Evolutionary conservation across 2,797 vertebrate species (phyloP).

Genomic region (Alosa sapidissima): DNA sequence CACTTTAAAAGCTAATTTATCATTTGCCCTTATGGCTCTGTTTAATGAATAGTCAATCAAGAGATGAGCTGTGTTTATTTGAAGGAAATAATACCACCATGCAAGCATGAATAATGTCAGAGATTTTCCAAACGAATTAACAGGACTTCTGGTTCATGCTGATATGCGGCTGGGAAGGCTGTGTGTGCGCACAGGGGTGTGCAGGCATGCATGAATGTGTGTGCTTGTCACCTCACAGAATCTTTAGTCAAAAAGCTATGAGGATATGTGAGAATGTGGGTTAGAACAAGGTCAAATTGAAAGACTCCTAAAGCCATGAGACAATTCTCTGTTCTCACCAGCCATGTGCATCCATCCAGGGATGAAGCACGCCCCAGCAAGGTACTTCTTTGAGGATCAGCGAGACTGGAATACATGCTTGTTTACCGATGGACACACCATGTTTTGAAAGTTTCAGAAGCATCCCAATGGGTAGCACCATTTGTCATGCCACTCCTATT

Average conservation of each 20-base stretch:
- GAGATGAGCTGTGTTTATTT: conserved; percentile 29
- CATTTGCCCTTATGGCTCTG: not conserved
- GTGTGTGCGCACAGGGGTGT: not conserved
- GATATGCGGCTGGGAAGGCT: not conserved
- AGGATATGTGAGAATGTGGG: conserved; percentile 17
- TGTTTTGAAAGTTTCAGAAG: not conserved
- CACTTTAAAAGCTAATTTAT: conserved; percentile 4
- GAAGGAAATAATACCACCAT: not conserved
- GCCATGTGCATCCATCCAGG: not conserved
- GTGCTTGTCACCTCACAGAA: not conserved
- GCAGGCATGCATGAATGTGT: conserved; percentile 8
- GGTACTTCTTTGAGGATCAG: not conserved
- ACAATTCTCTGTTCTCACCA: not conserved
- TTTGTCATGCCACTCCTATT: not conserved
- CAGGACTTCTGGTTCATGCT: conserved; percentile 19
- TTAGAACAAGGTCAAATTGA: not conserved
- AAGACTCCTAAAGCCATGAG: not conserved
- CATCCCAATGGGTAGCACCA: not conserved
- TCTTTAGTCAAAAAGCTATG: not conserved
- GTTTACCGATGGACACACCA: not conserved
- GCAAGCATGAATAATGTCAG: conserved; percentile 24
- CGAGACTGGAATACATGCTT: not conserved
- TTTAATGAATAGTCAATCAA: conserved; percentile 13
- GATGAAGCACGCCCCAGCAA: not conserved
- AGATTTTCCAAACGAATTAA: conserved; percentile 24